Evolutionary conservation across 2,113 vertebrate genomes (phyloP), one percentile per base, ranked within the genome.

Genomic region (Aphelocoma coerulescens): DNA sequence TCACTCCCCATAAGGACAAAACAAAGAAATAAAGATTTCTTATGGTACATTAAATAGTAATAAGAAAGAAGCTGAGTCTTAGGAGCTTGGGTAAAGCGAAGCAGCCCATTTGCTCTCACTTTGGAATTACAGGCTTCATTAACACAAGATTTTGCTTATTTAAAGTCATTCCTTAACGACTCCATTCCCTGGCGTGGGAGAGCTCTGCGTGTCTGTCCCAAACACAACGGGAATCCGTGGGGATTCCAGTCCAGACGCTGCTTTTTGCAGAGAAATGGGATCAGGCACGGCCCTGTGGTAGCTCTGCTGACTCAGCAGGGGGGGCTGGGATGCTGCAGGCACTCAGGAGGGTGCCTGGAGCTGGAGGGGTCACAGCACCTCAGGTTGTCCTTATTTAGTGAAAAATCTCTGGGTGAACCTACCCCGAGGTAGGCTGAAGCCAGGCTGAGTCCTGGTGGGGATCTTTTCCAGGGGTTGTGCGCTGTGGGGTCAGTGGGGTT

Each of bases 71-170:
- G 94, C 95, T 66, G 73, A 39, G 79, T 52, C 66, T 77, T 17
- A 76, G 81, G 91, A 80, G 13, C 85, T 17, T 3, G 92, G 82
- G 81, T 84, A 65, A 95, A 96, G 93, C 59, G 69, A 96, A 97
- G 71, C 93, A 97, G 94, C 95, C 89, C 95, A 95, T 98, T 97
- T 97, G 91, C 96, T 97, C 95, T 91, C 94, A 48, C 78, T 96
- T 94, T 57, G 95, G 94, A 97, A 98, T 98, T 98, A 98, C 96
- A 97, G 88, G 97, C 98, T 96, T 95, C 98, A 97, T 98, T 98
- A 98, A 88, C 87, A 97, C 91, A 32, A 91, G 59, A 68, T 93
- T 97, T 96, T 95, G 96, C 97, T 97, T 98, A 97, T 98, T 98
- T 98, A 97, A 98, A 97, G 91, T 69, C 51, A 55, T 88, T 95